phyloP scores from a whole-genome alignment of 2,797 vertebrate genomes.

The Clarias platycephalus region DNA sequence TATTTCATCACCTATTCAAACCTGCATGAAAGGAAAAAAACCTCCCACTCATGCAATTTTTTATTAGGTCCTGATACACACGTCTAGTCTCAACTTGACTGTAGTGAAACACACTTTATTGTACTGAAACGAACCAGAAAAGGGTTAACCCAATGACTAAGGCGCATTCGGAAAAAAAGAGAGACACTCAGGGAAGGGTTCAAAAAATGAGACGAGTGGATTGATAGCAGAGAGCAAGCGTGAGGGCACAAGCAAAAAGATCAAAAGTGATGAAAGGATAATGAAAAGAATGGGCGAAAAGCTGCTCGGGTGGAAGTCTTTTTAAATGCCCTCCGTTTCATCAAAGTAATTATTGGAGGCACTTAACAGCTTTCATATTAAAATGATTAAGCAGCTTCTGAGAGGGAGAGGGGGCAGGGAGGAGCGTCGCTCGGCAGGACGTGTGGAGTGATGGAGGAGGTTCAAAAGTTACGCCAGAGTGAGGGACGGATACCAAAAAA shows the following conservation, averaged over 20 bases:
- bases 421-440: conserved; percentile 65
- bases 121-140: background rate
- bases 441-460: conserved; percentile 63
- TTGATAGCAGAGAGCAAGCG: conserved; percentile 59
- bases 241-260: conserved; percentile 60
- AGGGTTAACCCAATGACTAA: background rate
- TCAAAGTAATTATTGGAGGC: conserved; percentile 78
- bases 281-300: conserved; percentile 74
- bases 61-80: background rate
- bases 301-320: conserved; percentile 63
- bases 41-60: background rate
- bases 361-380: conserved; percentile 80
- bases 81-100: background rate
- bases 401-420: conserved; percentile 66
- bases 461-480: conserved; percentile 61
- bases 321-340: conserved; percentile 66
- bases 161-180: conserved; percentile 18
- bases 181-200: conserved; percentile 48
- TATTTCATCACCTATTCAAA: background rate
- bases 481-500: conserved; percentile 61
- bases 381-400: conserved; percentile 78
- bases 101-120: background rate
- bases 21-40: background rate
- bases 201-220: conserved; percentile 35
- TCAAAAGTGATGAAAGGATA: conserved; percentile 70